Conservation (phyloP, 2,113 vertebrate genomes). For the Saccopteryx leptura region DNA sequence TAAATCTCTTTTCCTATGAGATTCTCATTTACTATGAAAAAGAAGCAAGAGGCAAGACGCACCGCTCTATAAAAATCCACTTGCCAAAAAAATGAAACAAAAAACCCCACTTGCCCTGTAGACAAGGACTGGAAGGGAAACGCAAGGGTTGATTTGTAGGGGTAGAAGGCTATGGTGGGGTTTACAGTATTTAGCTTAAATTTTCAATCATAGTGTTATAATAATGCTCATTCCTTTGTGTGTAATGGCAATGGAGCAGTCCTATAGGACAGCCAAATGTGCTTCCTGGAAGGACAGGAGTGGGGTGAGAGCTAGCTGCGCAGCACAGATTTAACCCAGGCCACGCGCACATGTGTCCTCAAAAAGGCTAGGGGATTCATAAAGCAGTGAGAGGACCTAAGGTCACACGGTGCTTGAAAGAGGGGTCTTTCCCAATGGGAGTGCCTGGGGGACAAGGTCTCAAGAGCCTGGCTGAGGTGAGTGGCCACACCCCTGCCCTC, state of each 20-base stretch:
- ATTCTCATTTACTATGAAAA: not conserved
- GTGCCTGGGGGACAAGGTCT: not conserved
- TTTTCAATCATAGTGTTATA: not conserved
- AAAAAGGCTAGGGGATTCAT: not conserved
- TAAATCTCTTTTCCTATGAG: not conserved
- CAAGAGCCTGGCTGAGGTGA: not conserved
- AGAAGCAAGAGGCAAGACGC: not conserved
- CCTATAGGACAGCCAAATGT: fast-evolving
- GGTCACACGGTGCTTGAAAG: not conserved
- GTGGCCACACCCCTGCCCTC: not conserved
- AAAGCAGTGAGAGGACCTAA: not conserved
- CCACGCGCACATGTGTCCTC: not conserved
- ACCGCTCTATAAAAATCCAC: not conserved
- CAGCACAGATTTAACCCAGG: not conserved
- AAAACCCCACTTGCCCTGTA: not conserved
- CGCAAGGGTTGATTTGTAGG: not conserved
- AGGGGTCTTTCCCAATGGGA: not conserved
- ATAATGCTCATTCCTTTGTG: not conserved
- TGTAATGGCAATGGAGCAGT: not conserved
- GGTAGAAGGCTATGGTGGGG: not conserved
- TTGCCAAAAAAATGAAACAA: not conserved
- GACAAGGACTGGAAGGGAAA: not conserved
- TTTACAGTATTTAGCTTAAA: not conserved
- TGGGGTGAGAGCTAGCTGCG: not conserved
- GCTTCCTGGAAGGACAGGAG: not conserved